Conservation (phyloP, 1,140 invertebrate species). For the Lineus longissimus region DNA sequence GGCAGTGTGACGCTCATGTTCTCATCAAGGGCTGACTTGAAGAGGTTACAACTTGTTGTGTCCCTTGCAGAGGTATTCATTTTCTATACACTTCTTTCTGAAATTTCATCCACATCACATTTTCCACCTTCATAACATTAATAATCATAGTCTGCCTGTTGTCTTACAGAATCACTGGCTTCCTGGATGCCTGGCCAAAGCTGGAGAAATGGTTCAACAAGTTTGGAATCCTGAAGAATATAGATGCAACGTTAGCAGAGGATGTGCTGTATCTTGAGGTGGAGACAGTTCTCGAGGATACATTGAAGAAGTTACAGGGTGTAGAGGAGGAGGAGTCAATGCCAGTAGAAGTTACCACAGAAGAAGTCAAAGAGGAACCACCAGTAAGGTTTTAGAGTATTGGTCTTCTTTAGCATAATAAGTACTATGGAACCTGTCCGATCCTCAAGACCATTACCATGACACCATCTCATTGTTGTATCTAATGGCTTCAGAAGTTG, state of each 20-base stretch:
- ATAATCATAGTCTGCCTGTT: neutral
- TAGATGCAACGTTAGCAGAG: slow-evolving; percentile 38
- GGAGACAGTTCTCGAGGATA: slow-evolving; percentile 48
- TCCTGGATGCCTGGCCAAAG: slow-evolving; percentile 47
- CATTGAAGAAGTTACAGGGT: slow-evolving; percentile 34
- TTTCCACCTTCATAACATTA: neutral
- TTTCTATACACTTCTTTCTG: too few species aligned
- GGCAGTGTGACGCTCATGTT: neutral
- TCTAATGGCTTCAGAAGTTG: too few species aligned
- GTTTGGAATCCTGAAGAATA: slow-evolving; percentile 44
- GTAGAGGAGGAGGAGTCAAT: neutral
- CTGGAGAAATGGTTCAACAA: slow-evolving; percentile 51
- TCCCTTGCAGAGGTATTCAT: too few species aligned
- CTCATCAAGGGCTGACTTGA: neutral
- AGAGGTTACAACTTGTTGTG: too few species aligned
- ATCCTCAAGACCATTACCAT: too few species aligned
- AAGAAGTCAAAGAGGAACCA: slow-evolving; percentile 2
- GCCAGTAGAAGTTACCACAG: slow-evolving; percentile 1
- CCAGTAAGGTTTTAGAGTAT: too few species aligned
- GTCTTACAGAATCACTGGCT: slow-evolving; percentile 38
- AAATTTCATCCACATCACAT: too few species aligned
- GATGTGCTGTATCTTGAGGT: slow-evolving; percentile 40
- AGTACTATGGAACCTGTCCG: too few species aligned
- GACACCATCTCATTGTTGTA: too few species aligned
- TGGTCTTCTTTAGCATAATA: too few species aligned